Conservation (phyloP, 2,113 vertebrate genomes). For the Amblyornis subalaris region DNA sequence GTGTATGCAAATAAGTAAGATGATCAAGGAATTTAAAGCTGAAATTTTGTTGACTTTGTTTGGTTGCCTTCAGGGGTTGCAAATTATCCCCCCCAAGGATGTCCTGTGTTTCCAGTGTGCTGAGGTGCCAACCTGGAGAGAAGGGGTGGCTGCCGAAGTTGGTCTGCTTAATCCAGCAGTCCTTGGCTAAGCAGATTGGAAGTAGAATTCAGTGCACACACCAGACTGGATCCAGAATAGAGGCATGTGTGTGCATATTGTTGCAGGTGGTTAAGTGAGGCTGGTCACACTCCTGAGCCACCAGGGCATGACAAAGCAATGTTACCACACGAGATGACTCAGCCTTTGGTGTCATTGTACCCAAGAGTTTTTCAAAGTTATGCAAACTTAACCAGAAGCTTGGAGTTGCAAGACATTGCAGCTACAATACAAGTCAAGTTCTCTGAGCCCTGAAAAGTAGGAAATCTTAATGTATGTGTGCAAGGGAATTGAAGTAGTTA, state of each 20-base stretch:
- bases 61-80: neutral
- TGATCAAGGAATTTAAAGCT: neutral
- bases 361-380: neutral
- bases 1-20: neutral
- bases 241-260: neutral
- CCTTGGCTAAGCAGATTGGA: neutral
- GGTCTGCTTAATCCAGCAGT: neutral
- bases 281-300: neutral
- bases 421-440: neutral
- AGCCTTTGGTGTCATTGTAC: neutral
- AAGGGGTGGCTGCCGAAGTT: neutral
- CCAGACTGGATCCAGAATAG: neutral
- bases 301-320: neutral
- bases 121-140: neutral
- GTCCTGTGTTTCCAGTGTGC: neutral
- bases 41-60: neutral
- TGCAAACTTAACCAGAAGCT: neutral
- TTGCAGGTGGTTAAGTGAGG: neutral
- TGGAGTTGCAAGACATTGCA: neutral
- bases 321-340: neutral
- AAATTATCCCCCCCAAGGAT: neutral
- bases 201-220: neutral
- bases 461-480: neutral
- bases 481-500: neutral
- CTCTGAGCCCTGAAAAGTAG: neutral